Evolutionary conservation across 2,888 invertebrate genomes (phyloP).

Genomic region (Oscheius myriophilus): DNA sequence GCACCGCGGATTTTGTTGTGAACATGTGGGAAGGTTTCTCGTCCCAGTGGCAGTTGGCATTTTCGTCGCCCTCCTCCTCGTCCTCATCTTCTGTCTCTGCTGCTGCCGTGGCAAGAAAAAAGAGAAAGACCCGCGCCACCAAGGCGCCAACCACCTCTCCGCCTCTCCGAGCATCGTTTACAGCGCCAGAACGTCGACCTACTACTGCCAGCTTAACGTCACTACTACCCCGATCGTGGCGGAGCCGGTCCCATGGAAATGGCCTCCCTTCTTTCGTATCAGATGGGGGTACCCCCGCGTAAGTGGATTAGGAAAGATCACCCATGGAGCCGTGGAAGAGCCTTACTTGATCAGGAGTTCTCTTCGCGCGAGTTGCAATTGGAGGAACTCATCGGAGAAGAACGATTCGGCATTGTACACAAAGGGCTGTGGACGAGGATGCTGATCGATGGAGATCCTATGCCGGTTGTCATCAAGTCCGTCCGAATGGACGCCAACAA

Average conservation of each 20-base stretch:
- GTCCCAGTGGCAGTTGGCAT: conserved; percentile 60
- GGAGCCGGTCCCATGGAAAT: conserved; percentile 67
- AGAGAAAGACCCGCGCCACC: conserved; percentile 30
- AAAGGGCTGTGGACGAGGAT: conserved; percentile 40
- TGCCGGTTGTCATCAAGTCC: conserved; percentile 49
- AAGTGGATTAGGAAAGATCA: conserved; percentile 71
- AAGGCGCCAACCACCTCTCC: conserved; percentile 31
- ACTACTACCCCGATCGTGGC: conserved; percentile 66
- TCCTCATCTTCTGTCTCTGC: conserved; percentile 64
- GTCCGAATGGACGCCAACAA: conserved; percentile 44
- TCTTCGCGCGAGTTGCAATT: conserved; percentile 74
- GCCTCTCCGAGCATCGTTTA: conserved; percentile 45
- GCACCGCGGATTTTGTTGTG: conserved; percentile 34
- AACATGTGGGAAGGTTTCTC: conserved; percentile 62
- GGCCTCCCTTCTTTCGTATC: conserved; percentile 43
- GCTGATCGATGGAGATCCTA: conserved; percentile 40
- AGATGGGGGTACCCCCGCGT: conserved; percentile 82
- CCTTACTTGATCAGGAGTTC: conserved; percentile 62
- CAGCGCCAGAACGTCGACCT: conserved; percentile 58
- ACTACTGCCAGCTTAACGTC: conserved; percentile 84
- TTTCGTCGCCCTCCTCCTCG: conserved; percentile 55
- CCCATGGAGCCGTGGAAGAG: conserved; percentile 74
- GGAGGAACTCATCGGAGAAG: conserved; percentile 90
- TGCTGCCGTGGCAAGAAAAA: conserved; percentile 62
- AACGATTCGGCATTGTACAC: conserved; percentile 82